A percentile compares a stretch with the other conserved stretches of the same genome.
phyloP scores from a whole-genome alignment of 1,140 invertebrate species.

The Metaphire vulgaris region DNA sequence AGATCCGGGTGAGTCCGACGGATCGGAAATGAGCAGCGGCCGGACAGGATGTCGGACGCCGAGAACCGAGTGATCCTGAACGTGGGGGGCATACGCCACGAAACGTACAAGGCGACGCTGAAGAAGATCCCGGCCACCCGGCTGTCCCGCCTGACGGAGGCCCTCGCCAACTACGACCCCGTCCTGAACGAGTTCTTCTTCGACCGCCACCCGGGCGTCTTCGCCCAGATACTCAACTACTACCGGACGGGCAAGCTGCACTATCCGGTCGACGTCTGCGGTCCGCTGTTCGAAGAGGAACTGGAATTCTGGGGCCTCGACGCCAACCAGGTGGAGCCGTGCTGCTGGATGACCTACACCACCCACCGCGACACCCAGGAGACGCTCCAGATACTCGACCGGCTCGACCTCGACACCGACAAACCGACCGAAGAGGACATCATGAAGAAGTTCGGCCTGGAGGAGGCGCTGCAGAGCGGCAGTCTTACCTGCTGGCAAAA shows the following conservation, averaged over 20 bases:
- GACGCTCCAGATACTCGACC: conserved; percentile 32
- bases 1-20: too few relatives aligned
- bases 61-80: conserved; percentile 88
- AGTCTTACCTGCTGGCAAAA: conserved; percentile 27
- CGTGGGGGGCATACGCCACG: conserved; percentile 93
- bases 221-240: conserved; percentile 83
- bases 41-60: conserved; percentile 16
- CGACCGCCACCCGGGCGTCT: conserved; percentile 94
- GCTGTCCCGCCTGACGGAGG: conserved; percentile 78
- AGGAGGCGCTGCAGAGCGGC: conserved; percentile 23
- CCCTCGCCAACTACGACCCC: conserved; percentile 88
- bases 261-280: conserved; percentile 95
- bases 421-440: conserved; percentile 29
- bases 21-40: too few relatives aligned
- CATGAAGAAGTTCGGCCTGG: conserved; percentile 29
- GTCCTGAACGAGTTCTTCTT: conserved; percentile 98
- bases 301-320: conserved; percentile 46
- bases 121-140: conserved; percentile 92
- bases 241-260: conserved; percentile 93
- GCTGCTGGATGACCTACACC: conserved; percentile 94
- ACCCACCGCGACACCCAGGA: conserved; percentile 83
- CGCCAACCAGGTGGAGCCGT: conserved; percentile 75
- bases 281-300: conserved; percentile 91
- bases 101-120: conserved; percentile 83
- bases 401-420: conserved; percentile 29